Evolutionary conservation across 2,888 invertebrate genomes (phyloP).

Genomic region (Eudemis profundana): DNA sequence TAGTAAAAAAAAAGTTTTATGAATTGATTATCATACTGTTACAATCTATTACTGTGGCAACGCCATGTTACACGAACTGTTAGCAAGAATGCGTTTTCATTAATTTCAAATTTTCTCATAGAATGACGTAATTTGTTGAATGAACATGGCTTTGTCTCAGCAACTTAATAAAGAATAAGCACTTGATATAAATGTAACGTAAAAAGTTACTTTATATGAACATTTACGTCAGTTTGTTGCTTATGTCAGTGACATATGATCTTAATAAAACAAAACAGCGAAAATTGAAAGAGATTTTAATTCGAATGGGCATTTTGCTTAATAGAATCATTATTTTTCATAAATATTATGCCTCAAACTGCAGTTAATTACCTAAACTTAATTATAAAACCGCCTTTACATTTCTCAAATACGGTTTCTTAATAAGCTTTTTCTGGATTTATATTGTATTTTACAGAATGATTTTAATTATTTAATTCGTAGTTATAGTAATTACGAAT

Average conservation of each 20-base stretch:
- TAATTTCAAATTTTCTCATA: conserved; percentile 39
- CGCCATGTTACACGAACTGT: conserved; percentile 29
- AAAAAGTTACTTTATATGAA: not conserved
- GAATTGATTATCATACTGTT: not conserved
- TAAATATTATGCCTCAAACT: not conserved
- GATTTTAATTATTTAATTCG: too few species aligned
- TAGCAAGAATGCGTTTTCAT: conserved; percentile 43
- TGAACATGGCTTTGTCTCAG: not conserved
- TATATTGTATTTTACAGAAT: too few species aligned
- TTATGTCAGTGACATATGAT: not conserved
- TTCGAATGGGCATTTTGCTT: not conserved
- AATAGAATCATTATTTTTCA: conserved; percentile 14
- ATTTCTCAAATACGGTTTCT: conserved; percentile 4
- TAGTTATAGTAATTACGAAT: too few species aligned
- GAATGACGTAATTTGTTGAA: conserved; percentile 33
- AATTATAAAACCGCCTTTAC: conserved; percentile 23
- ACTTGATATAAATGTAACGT: not conserved
- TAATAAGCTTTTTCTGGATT: not conserved
- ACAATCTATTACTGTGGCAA: conserved; percentile 19
- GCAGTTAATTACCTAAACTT: conserved; percentile 19
- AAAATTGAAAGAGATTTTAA: not conserved
- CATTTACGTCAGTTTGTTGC: not conserved
- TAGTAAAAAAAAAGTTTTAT: not conserved
- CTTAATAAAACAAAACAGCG: not conserved
- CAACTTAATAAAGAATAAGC: not conserved